Conservation (phyloP, 1,140 invertebrate genomes). For the Euura lappo region DNA sequence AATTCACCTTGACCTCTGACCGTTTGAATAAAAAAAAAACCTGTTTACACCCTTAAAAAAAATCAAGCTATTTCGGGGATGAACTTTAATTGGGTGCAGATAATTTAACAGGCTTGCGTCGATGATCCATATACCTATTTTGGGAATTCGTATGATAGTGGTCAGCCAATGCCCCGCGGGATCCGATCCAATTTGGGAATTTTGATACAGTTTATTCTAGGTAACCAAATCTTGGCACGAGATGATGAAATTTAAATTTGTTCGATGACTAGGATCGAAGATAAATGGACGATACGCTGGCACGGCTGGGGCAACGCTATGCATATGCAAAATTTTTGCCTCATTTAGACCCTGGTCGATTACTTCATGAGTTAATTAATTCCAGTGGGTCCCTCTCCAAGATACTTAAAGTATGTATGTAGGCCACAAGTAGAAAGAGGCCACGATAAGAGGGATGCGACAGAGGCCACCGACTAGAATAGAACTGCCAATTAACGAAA, state of each 20-base stretch:
- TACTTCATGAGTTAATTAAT: neutral
- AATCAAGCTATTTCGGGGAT: neutral
- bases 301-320: neutral
- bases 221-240: conserved; percentile 1
- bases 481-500: neutral
- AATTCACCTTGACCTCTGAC: neutral
- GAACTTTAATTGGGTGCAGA: neutral
- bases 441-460: conserved; percentile 2
- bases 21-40: neutral
- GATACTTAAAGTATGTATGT: neutral
- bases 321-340: neutral
- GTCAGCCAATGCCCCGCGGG: neutral
- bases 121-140: too few relatives aligned
- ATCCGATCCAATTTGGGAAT: neutral
- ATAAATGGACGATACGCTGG: neutral
- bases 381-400: neutral
- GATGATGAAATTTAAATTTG: neutral
- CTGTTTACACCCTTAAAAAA: neutral
- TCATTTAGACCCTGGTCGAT: neutral
- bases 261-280: neutral
- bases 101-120: too few relatives aligned
- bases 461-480: neutral
- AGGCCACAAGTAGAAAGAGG: neutral
- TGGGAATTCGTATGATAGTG: too few relatives aligned
- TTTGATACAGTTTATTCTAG: neutral